Evolutionary conservation across 2,797 vertebrate genomes (phyloP).

Genomic region (Alosa sapidissima): DNA sequence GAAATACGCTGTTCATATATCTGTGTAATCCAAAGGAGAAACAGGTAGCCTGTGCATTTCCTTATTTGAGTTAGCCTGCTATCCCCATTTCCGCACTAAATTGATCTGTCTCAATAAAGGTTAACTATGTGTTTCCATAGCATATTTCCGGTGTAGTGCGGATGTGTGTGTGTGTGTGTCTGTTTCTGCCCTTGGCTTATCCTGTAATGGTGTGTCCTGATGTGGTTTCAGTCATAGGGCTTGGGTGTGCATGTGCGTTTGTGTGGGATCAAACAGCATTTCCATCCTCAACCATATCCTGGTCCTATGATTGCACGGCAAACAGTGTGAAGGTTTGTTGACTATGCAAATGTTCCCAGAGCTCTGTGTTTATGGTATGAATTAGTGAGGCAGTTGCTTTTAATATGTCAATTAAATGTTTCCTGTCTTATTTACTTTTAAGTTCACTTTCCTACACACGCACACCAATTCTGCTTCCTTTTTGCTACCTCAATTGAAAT

Average conservation of each 20-base stretch:
- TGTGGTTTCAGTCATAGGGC: conserved; percentile 6
- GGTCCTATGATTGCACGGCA: neutral
- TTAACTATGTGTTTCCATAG: neutral
- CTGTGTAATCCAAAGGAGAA: neutral
- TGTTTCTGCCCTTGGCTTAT: neutral
- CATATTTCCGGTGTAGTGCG: neutral
- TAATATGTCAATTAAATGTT: neutral
- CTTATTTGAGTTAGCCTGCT: neutral
- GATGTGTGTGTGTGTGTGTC: neutral
- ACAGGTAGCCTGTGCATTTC: neutral
- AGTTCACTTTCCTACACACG: neutral
- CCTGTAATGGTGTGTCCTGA: neutral
- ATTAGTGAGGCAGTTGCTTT: neutral
- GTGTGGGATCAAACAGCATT: neutral
- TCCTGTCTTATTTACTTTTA: neutral
- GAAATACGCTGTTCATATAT: neutral
- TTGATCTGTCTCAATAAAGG: neutral
- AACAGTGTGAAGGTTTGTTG: neutral
- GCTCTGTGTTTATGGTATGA: neutral
- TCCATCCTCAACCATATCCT: neutral
- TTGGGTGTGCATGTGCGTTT: neutral
- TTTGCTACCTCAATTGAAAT: too few species aligned
- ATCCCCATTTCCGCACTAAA: neutral
- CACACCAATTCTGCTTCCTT: too few species aligned
- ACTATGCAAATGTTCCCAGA: neutral